A percentile compares a stretch with the other conserved stretches of the same genome.
phyloP scores from a whole-genome alignment of 1,140 invertebrate species.

The Lordiphosa collinella region DNA sequence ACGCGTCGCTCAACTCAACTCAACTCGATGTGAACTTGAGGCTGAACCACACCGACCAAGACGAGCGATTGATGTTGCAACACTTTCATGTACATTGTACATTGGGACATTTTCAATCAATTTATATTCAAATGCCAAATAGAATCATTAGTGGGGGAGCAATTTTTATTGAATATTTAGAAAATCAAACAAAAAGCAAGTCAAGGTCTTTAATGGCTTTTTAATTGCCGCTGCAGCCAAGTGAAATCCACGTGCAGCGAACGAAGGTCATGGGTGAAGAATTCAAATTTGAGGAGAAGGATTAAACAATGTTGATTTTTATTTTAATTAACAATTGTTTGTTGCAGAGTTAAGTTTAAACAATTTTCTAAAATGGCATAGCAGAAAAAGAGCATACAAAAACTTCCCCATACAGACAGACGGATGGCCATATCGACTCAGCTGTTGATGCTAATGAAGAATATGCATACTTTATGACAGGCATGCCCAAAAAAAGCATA shows the following conservation, averaged over 20 bases:
- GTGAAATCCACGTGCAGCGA: slow-evolving; percentile 31
- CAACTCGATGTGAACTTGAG: slow-evolving; percentile 42
- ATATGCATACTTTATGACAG: too few relatives aligned
- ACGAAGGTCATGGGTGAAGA: slow-evolving; percentile 17
- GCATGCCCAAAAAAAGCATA: too few relatives aligned
- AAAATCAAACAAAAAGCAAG: slow-evolving; percentile 33
- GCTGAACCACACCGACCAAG: slow-evolving; percentile 27
- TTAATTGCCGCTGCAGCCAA: slow-evolving; percentile 45
- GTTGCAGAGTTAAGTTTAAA: too few relatives aligned
- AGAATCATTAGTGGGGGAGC: neutral
- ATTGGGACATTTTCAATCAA: too few relatives aligned
- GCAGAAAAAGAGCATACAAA: too few relatives aligned
- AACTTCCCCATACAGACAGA: too few relatives aligned
- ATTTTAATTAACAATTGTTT: too few relatives aligned
- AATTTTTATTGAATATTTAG: neutral
- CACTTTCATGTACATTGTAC: neutral
- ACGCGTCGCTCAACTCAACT: slow-evolving; percentile 11
- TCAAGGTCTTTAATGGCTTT: slow-evolving; percentile 57
- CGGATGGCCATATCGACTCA: too few relatives aligned
- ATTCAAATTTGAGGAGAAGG: neutral
- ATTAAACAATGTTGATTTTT: too few relatives aligned
- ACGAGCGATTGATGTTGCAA: slow-evolving; percentile 16
- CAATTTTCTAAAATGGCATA: too few relatives aligned
- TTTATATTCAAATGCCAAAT: neutral
- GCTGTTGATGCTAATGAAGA: too few relatives aligned